These are phyloP conservation scores for Pseudorectes ferrugineus DNA, from an alignment of 2,113 vertebrate species.

Conservation along the genomic window DNA sequence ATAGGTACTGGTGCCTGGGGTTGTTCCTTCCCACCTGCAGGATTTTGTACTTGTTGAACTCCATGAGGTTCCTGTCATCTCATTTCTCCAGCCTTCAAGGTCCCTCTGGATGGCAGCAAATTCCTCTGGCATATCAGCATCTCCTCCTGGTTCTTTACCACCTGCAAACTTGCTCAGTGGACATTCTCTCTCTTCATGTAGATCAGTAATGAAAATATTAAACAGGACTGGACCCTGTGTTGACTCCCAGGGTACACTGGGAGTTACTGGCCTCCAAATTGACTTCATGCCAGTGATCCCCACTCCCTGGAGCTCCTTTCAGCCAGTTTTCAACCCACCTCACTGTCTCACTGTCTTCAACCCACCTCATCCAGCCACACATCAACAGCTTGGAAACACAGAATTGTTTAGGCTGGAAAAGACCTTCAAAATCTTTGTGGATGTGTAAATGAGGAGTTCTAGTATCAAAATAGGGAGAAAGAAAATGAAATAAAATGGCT, in stretches of 20 bases:
- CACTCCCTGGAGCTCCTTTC: not conserved
- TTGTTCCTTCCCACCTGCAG: not conserved
- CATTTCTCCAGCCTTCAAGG: not conserved
- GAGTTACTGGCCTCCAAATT: accelerated
- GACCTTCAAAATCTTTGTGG: not conserved
- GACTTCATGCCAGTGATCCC: not conserved
- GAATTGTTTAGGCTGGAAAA: not conserved
- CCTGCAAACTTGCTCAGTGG: not conserved
- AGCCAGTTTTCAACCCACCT: not conserved
- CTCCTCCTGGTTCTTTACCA: not conserved
- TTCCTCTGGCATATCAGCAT: not conserved
- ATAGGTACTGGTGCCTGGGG: not conserved
- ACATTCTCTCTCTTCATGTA: not conserved
- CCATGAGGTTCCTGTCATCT: accelerated
- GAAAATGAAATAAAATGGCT: not conserved
- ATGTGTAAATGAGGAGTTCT: not conserved
- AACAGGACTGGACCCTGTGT: not conserved
- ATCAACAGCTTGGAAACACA: not conserved
- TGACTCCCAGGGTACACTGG: not conserved
- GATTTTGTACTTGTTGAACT: not conserved
- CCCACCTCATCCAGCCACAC: not conserved
- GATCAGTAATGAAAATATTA: not conserved
- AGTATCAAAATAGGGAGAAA: not conserved
- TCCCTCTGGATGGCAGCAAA: not conserved
- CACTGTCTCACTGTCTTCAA: not conserved